phyloP scores from a whole-genome alignment of 1,140 invertebrate species.

The Megalopta genalis region DNA sequence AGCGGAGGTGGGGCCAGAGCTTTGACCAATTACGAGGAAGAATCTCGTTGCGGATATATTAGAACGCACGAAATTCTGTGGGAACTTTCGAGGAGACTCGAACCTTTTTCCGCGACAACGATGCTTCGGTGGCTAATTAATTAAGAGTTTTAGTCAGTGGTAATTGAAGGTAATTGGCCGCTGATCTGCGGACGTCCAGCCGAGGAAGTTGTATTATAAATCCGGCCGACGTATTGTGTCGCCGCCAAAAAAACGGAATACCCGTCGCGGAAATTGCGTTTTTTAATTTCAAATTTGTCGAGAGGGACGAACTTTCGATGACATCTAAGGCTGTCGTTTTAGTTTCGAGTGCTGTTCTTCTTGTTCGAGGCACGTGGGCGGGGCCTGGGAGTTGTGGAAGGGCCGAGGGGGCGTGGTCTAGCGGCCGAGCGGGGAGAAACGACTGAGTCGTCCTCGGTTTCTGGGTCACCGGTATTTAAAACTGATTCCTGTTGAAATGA shows the following conservation, averaged over 20 bases:
- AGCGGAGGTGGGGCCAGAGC: not conserved
- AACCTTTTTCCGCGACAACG: not conserved
- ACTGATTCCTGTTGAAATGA: not conserved
- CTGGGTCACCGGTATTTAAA: too few species aligned
- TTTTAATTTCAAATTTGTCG: too few species aligned
- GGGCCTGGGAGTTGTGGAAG: not conserved
- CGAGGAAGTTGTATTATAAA: constrained; percentile 26
- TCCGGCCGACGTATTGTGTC: not conserved
- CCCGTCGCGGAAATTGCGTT: too few species aligned
- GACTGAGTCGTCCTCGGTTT: not conserved
- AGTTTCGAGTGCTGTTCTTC: too few species aligned
- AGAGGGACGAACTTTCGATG: too few species aligned
- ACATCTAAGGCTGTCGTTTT: too few species aligned
- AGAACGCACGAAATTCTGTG: not conserved
- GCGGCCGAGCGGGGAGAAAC: not conserved
- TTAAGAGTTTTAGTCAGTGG: constrained; percentile 39
- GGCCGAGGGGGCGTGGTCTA: not conserved
- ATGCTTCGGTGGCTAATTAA: constrained; percentile 30
- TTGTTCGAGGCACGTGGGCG: not conserved
- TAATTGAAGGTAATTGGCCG: constrained; percentile 42
- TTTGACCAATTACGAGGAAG: constrained; percentile 21
- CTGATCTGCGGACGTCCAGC: constrained; percentile 15
- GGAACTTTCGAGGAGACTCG: constrained; percentile 18
- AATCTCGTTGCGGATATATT: not conserved
- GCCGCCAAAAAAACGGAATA: not conserved